A percentile compares a stretch with the other conserved stretches of the same genome.
Evolutionary conservation across 2,797 vertebrate species (phyloP).

Genomic region (Crenuchus spilurus): DNA sequence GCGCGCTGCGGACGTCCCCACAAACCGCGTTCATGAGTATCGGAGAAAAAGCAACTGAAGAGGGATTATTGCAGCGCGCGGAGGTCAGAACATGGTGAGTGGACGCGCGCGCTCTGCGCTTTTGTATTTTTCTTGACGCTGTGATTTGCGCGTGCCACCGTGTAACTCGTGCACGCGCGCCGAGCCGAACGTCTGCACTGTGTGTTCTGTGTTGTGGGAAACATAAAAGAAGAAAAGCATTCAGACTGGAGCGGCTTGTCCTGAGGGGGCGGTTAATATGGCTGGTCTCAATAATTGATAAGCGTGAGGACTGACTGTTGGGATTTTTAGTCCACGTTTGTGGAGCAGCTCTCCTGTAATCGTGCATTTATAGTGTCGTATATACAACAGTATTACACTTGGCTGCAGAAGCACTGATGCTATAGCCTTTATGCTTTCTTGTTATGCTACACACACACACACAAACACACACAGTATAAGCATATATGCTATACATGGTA

Average conservation of each 20-base stretch:
- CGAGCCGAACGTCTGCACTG: background rate
- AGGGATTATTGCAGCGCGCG: background rate
- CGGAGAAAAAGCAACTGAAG: background rate
- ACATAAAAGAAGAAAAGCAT: background rate
- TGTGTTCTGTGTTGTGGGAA: background rate
- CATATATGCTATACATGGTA: too few relatives aligned
- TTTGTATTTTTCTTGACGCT: background rate
- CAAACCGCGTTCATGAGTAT: background rate
- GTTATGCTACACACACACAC: too few relatives aligned
- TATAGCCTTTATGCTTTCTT: too few relatives aligned
- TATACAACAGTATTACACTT: background rate
- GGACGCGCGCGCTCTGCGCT: background rate
- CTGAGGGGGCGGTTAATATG: background rate
- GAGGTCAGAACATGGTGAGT: constrained; percentile 33
- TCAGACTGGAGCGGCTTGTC: background rate
- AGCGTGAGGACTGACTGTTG: background rate
- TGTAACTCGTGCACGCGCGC: background rate
- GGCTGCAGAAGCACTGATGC: background rate
- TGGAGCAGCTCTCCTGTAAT: background rate
- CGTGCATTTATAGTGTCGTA: background rate
- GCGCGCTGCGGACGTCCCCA: background rate
- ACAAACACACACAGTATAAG: too few relatives aligned
- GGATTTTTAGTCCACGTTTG: background rate
- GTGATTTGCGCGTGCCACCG: background rate
- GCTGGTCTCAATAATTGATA: constrained; percentile 16